Evolutionary conservation across 2,797 vertebrate genomes (phyloP), one percentile per base, ranked within the genome.

Genomic region (Tolypeutes matacus): DNA sequence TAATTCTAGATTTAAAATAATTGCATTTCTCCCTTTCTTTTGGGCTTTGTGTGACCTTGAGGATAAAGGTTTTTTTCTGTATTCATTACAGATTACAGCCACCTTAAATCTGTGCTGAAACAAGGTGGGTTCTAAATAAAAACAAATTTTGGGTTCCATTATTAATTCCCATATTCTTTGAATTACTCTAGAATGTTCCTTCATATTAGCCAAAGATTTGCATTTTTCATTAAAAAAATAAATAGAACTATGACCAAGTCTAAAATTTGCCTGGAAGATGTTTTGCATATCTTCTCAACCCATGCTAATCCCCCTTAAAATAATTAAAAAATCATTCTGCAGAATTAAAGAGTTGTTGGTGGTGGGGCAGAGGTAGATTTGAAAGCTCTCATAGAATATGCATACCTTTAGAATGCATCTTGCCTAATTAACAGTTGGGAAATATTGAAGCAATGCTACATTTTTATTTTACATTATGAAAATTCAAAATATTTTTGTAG

Each of bases 381-480:
- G 53, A 88, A 91, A 86, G 53, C 77, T 9, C 11, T 21, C 31
- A 5, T 31, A 62, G 34, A 91, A 17, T n/a, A 21, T 34, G 56
- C 3, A 14, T 67, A 72, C 42, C 34, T 78, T 86, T 64, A 89
- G 18, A 86, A 51, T 18, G 7, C 1, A 18, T 62, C 75, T 93
- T 76, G 53, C 27, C 65, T 67, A 60, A 53, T 95, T n/a, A 84
- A 69, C 39, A 29, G 0, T 70, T 89, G 64, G 65, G 49, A 86
- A 87, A 78, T 82, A 42, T 9, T 29, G 62, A 76, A 53, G 69
- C 17, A 53, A 11, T 17, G 12, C 53, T 70, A 6, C 69, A 42
- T 69, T 92, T 91, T 89, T 67, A 82, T 94, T 89, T 90, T 18
- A 18, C 65, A 31, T 92, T 67, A 86, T 21, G 51, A 91, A 95